phyloP scores from a whole-genome alignment of 2,888 invertebrate species.

The Lobophora halterata region DNA sequence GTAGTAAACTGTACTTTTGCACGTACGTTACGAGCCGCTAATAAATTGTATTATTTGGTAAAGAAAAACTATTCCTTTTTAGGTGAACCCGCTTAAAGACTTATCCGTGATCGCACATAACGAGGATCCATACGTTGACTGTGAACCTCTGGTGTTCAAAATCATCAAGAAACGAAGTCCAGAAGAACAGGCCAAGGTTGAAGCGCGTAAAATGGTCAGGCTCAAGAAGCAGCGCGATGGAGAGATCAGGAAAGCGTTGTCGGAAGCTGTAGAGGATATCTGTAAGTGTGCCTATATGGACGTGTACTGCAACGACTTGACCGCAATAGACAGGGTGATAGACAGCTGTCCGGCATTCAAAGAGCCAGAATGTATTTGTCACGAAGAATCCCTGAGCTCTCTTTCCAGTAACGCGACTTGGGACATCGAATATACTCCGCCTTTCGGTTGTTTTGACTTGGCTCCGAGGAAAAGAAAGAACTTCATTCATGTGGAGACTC shows the following conservation, averaged over 20 bases:
- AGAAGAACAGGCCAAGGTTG: slow-evolving; percentile 76
- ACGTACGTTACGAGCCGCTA: no score
- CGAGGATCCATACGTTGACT: slow-evolving; percentile 85
- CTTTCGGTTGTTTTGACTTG: slow-evolving; percentile 84
- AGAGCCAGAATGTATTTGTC: slow-evolving; percentile 67
- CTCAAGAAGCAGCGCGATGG: slow-evolving; percentile 76
- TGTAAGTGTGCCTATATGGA: slow-evolving; percentile 79
- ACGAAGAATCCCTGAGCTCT: slow-evolving; percentile 65
- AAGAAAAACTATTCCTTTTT: slow-evolving; percentile 21
- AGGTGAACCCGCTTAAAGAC: slow-evolving; percentile 84
- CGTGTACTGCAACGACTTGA: slow-evolving; percentile 68
- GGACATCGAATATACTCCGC: slow-evolving; percentile 87
- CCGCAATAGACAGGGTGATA: slow-evolving; percentile 69
- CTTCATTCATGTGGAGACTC: slow-evolving; percentile 82
- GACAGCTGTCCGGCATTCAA: slow-evolving; percentile 70
- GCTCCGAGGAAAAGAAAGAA: slow-evolving; percentile 70
- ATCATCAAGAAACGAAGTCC: slow-evolving; percentile 82
- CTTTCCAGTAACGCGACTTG: slow-evolving; percentile 82
- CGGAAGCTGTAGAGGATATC: slow-evolving; percentile 67
- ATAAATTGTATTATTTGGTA: no score
- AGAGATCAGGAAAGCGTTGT: slow-evolving; percentile 72
- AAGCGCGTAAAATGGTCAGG: slow-evolving; percentile 77
- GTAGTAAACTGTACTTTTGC: no score
- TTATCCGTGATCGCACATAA: slow-evolving; percentile 76
- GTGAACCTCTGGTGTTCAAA: slow-evolving; percentile 85